Base-by-base conservation (phyloP, 2,888 invertebrate species). In the Theretra japonica region DNA sequence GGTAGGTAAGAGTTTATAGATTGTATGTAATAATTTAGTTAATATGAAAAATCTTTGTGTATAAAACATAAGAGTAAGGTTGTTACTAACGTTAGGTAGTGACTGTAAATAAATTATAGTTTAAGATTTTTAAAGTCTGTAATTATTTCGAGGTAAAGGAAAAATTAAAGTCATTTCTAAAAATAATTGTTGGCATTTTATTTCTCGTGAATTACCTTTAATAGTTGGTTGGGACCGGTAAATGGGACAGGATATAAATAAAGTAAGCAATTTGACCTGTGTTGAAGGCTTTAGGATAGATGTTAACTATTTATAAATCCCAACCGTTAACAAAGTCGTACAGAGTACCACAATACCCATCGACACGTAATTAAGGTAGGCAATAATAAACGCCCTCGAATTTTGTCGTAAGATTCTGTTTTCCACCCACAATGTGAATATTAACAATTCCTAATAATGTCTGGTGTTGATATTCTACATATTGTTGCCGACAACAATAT, bases 101-200 rank as follows among this genome's bases (percentile, higher is more conserved):
- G 84, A 77, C 76, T 94, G 94, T 94, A 93, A 82, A 94, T 93
- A 93, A 90, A 90, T 90, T 92, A 89, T 91, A 89, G 87, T 73
- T 72, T 94, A 94, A 93, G 92, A 87, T 94, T 94, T 94, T 94
- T 94, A 93, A 94, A 92, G 89, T 94, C 91, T 93, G 90, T 94
- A 93, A 93, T 91, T 90, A 91, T 90, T 91, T 92, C 91, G 88
- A 86, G 81, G 86, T 90, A 89, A 90, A 89, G 80, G 88, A 88
- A 87, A 90, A 86, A 93, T 87, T 92, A 94, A 94, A 93, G 84
- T 90, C 88, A 92, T 94, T 94, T 93, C 86, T 91, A 92, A 92
- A 90, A 92, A 89, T 56, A 21, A 76, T 41, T 33, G 53, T 75
- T 74, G 72, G 80, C 82, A 30, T 69, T 69, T 60, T 23, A 17